A percentile compares a stretch with the other conserved stretches of the same genome.
These are phyloP conservation scores for Motacilla tschutschensis DNA, from an alignment of 2,113 vertebrate genomes.

Conservation along the genomic window DNA sequence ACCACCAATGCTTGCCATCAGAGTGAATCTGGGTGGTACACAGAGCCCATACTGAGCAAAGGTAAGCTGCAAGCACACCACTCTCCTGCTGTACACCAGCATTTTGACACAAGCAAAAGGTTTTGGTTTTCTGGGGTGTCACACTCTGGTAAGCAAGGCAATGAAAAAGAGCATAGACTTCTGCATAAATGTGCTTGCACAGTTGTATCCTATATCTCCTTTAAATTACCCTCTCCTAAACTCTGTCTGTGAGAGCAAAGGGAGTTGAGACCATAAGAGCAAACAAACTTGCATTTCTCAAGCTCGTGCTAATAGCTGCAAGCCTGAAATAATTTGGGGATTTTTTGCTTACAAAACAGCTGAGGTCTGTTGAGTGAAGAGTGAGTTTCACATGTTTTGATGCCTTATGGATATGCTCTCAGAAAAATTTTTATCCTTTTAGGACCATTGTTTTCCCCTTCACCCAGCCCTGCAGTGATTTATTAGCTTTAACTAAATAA, in stretches of 20 bases:
- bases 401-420: not conserved
- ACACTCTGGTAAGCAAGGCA: not conserved
- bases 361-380: not conserved
- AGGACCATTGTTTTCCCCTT: not conserved
- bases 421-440: not conserved
- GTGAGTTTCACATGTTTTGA: not conserved
- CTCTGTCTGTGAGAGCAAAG: not conserved
- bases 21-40: not conserved
- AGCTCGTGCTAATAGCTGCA: not conserved
- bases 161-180: accelerated
- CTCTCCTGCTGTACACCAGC: not conserved
- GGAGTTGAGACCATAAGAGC: not conserved
- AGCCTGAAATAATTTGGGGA: not conserved
- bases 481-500: not conserved
- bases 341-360: not conserved
- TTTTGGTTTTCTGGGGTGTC: not conserved
- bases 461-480: not conserved
- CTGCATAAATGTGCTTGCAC: not conserved
- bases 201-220: not conserved
- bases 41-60: not conserved
- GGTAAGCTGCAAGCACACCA: not conserved
- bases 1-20: not conserved
- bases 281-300: not conserved
- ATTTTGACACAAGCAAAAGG: not conserved
- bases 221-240: not conserved